Base-by-base conservation (phyloP, 2,797 vertebrate genomes). In the Danio kyathit region DNA sequence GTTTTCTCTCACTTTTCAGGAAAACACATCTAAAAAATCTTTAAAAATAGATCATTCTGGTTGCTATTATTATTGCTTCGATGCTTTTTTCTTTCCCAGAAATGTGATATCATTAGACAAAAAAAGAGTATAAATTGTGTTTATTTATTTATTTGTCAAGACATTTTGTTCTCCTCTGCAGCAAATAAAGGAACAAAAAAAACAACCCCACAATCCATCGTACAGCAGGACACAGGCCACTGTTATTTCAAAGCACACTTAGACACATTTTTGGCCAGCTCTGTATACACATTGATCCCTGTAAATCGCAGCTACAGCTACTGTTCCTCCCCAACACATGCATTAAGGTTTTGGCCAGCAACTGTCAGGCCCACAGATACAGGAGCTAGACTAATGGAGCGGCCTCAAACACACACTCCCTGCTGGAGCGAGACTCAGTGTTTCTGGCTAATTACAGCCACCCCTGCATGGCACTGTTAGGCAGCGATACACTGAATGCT, bases 381-480 rank as follows among this genome's bases (percentile, higher is more conserved):
- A 78, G 69, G 46, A 41, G 71, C 60, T 83, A 76, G 84, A 85
- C 65, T 86, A 88, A 88, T 85, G 84, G 52, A 6, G 80, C 69
- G 88, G 90, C 90, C 91, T 90, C 91, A 91, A 88, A 80, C 64
- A 80, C 64, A 70, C 69, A 65, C 56, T 79, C 46, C 57, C 56
- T 71, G 81, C 87, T 86, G 84, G 90, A 88, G 86, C 65, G 1
- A 40, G 63, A 70, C 21, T 66, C 52, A 61, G 54, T 19, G 60
- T 56, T 65, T 87, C 86, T 90, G 87, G 84, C 84, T 92, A 91
- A 93, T 91, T 89, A 90, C 89, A 85, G 79, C 69, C 56, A 79
- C 84, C 76, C 44, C 74, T 76, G 52, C 54, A 61, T 71, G 76
- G 59, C 48, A 59, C 72, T 43, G 21, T 74, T 83, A 79, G 83